These are phyloP conservation scores for Drosophila pruinosa DNA, from an alignment of 1,140 invertebrate species.

Conservation along the genomic window DNA sequence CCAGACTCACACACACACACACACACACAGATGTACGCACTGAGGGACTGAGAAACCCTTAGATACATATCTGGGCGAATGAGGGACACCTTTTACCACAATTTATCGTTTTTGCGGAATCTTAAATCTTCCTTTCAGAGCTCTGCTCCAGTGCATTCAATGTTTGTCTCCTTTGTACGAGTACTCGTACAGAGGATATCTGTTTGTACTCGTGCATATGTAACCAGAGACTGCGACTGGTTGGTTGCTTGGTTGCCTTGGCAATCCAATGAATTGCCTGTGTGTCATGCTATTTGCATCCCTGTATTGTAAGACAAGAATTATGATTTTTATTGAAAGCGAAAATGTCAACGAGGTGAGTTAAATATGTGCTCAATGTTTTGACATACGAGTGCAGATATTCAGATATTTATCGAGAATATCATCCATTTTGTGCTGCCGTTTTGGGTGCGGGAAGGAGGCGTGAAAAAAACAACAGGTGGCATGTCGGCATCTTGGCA, in stretches of 20 bases:
- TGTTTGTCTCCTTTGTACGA: slow-evolving; percentile 38
- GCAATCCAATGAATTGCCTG: slow-evolving; percentile 48
- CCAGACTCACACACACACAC: slow-evolving; percentile 11
- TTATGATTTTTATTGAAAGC: slow-evolving; percentile 65
- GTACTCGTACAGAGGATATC: slow-evolving; percentile 15
- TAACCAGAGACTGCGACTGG: too few species aligned
- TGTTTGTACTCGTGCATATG: not conserved
- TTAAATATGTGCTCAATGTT: slow-evolving; percentile 35
- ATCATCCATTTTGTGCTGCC: not conserved
- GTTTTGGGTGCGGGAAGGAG: too few species aligned
- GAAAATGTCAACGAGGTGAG: slow-evolving; percentile 41
- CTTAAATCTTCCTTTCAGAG: slow-evolving; percentile 50
- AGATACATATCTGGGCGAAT: slow-evolving; percentile 28
- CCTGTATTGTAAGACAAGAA: slow-evolving; percentile 51
- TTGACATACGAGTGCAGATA: slow-evolving; percentile 15
- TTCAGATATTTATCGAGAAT: slow-evolving; percentile 12
- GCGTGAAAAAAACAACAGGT: slow-evolving; percentile 5
- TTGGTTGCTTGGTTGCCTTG: slow-evolving; percentile 26
- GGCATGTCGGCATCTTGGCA: not conserved
- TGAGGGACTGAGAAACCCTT: slow-evolving; percentile 12
- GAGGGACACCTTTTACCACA: slow-evolving; percentile 73
- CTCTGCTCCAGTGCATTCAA: slow-evolving; percentile 23
- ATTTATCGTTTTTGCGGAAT: slow-evolving; percentile 73
- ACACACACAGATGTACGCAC: slow-evolving; percentile 12
- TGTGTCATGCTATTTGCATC: slow-evolving; percentile 14